Base-by-base conservation (phyloP, 2,797 vertebrate genomes). In the Hoplostethus atlanticus region DNA sequence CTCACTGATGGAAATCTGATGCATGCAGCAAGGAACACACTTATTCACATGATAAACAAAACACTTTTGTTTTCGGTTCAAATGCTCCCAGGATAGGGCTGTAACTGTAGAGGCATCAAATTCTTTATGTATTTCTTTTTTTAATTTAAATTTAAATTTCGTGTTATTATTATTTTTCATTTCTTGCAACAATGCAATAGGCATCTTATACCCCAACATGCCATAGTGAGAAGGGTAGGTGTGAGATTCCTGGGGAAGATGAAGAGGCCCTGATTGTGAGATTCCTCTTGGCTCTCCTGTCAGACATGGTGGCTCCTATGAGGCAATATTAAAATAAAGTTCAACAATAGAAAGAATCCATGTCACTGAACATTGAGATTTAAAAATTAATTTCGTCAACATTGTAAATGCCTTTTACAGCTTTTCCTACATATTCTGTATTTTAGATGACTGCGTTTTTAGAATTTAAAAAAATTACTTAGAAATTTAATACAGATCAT, bases 1-100 rank as follows among this genome's bases (percentile, higher is more conserved):
- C 71, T 70, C 57, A 72, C 67, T 75, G 70, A 78, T 63, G 59
- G 58, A 68, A 76, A 78, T 72, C 63, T 31, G 51, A 60, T 31
- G 31, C 53, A 67, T 66, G 52, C 56, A 30, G 64, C 36, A 54
- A 75, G 59, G 17, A 59, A 74, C 25, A 71, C 16, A 59, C 17
- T 28, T 28, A 72, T 69, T 63, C 11, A 63, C 51, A 62, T 62
- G 51, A 42, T 73, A 77, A 63, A 69, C 38, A 68, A 50, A 67
- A n/a, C 44, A 30, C 30, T 58, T 67, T 70, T 68, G 76, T 74
- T 84, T 59, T 25, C 34, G 11, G 46, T 21, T 5, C 28, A 11
- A 16, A 34, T 46, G 47, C n/a, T 58, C 52, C 34, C 30, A 44
- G 5, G 15, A 30, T 40, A 69, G 79, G 34, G n/a, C 47, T 36